Percentiles rank a stretch among this genome's conserved stretches.
These are phyloP conservation scores for Dynastes grantii DNA, from an alignment of 2,888 invertebrate genomes.

Conservation along the genomic window DNA sequence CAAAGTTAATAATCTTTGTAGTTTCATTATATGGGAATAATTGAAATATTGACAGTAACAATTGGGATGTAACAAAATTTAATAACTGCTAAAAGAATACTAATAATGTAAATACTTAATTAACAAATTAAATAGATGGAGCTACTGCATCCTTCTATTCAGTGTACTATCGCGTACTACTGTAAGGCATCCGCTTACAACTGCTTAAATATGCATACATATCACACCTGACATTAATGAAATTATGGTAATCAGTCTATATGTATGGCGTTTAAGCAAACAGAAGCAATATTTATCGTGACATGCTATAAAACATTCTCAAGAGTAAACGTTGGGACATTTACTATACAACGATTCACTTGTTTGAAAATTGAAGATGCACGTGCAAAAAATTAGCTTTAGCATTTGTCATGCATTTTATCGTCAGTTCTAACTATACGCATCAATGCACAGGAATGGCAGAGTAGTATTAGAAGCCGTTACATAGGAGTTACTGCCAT, in stretches of 20 bases:
- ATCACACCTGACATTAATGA: constrained; percentile 29
- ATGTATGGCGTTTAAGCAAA: constrained; percentile 44
- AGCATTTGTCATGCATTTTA: neutral
- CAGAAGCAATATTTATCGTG: constrained; percentile 49
- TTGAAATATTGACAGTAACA: constrained; percentile 36
- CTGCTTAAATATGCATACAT: neutral
- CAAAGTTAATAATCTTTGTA: neutral
- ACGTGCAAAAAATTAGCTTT: constrained; percentile 24
- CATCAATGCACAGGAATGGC: too few relatives aligned
- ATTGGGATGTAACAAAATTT: constrained; percentile 46
- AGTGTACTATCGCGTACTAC: neutral
- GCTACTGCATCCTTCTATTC: constrained; percentile 11
- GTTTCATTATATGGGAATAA: constrained; percentile 21
- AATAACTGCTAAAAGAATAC: constrained; percentile 48
- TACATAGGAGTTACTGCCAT: neutral
- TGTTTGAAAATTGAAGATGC: constrained; percentile 15
- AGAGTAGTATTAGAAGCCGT: neutral
- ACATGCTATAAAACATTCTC: constrained; percentile 45
- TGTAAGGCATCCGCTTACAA: neutral
- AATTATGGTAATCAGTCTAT: constrained; percentile 37
- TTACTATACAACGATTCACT: constrained; percentile 34
- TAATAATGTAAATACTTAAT: constrained; percentile 52
- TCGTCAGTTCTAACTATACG: too few relatives aligned
- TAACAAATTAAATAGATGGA: constrained; percentile 50
- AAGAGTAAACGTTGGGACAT: constrained; percentile 47